These are phyloP conservation scores for Drosophila demipolita DNA, from an alignment of 2,888 invertebrate genomes.

Conservation along the genomic window DNA sequence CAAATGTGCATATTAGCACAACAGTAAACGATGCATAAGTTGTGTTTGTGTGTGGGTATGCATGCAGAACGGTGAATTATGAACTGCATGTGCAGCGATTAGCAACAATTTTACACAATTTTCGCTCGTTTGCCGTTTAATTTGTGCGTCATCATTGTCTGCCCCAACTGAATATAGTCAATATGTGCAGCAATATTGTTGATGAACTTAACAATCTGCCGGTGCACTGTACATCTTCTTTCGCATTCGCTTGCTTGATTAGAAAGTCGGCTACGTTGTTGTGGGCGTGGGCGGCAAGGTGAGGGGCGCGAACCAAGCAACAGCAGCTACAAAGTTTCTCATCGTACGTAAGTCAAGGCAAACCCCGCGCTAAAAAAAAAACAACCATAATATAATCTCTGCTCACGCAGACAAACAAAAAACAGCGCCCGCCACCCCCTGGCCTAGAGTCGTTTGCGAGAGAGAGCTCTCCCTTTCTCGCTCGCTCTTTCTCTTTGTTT, in stretches of 20 bases:
- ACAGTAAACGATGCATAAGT: background rate
- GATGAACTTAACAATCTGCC: constrained; percentile 57
- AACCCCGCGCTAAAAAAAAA: constrained; percentile 49
- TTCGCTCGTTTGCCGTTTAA: constrained; percentile 50
- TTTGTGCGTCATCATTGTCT: constrained; percentile 75
- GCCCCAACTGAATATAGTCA: constrained; percentile 12
- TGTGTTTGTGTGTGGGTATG: background rate
- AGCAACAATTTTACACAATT: constrained; percentile 25
- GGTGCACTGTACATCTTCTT: constrained; percentile 58
- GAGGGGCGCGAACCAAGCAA: constrained; percentile 35
- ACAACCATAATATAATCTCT: constrained; percentile 46
- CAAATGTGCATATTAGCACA: background rate
- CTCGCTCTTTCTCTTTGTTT: constrained; percentile 19
- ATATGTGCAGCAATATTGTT: constrained; percentile 57
- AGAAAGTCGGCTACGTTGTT: constrained; percentile 65
- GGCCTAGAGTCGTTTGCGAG: background rate
- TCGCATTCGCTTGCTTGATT: constrained; percentile 68
- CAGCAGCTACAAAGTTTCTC: constrained; percentile 61
- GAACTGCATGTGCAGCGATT: constrained; percentile 9
- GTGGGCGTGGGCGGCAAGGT: constrained; percentile 20
- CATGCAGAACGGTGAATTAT: background rate
- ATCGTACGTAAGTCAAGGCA: constrained; percentile 37
- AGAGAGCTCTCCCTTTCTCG: constrained; percentile 3
- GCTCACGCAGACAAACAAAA: constrained; percentile 47
- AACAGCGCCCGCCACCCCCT: constrained; percentile 33